phyloP scores from a whole-genome alignment of 2,797 vertebrate species.

The Chelon auratus region DNA sequence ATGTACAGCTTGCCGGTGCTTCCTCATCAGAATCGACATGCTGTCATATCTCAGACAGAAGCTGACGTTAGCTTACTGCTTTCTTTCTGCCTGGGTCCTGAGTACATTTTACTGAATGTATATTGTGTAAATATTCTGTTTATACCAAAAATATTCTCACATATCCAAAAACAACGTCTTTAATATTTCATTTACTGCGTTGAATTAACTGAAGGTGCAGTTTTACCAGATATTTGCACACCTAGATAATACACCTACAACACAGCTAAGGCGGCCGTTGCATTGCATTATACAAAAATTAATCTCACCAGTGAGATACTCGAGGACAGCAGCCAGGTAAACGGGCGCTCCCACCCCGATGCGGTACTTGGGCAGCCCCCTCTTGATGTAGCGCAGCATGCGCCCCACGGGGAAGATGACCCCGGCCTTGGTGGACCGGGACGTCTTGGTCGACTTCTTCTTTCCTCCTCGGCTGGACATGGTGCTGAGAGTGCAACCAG shows the following conservation, averaged over 20 bases:
- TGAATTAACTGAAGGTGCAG: neutral
- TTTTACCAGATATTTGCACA: neutral
- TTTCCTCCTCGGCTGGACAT: conserved; percentile 99
- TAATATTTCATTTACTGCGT: too few relatives aligned
- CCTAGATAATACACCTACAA: too few relatives aligned
- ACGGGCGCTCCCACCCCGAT: conserved; percentile 98
- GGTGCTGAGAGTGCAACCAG: conserved; percentile 54
- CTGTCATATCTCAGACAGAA: neutral
- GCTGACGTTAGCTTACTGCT: neutral
- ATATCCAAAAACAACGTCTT: neutral
- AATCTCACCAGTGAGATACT: conserved; percentile 94
- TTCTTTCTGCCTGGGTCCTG: neutral
- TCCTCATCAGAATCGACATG: neutral
- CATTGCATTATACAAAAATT: neutral
- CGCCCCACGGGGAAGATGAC: conserved; percentile 98
- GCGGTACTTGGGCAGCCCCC: conserved; percentile 94
- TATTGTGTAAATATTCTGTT: neutral
- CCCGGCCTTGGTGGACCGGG: conserved; percentile 94
- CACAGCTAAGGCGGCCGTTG: neutral
- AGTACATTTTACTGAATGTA: neutral
- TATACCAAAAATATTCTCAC: neutral
- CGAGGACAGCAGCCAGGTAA: conserved; percentile 97
- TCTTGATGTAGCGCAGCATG: conserved; percentile 97
- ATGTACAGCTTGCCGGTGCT: neutral
- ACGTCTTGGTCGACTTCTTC: conserved; percentile 98